Conservation (phyloP, 2,888 invertebrate species). For the Hypsopygia costalis region DNA sequence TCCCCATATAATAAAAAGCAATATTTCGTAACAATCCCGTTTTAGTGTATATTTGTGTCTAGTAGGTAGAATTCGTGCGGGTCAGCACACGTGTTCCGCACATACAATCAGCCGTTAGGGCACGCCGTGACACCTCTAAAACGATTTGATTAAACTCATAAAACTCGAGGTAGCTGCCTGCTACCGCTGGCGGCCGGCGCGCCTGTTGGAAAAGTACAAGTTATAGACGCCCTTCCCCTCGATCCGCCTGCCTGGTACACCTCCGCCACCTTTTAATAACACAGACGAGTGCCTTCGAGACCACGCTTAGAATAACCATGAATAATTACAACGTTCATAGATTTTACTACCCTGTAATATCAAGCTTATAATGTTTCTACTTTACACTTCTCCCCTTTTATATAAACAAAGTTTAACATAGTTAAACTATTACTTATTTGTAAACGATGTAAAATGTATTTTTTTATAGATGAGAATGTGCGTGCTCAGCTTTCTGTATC, state of each 20-base stretch:
- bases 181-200: constrained; percentile 29
- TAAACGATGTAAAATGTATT: background rate
- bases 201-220: constrained; percentile 50
- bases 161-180: constrained; percentile 51
- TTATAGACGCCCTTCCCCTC: constrained; percentile 51
- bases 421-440: too few relatives aligned
- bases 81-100: constrained; percentile 60
- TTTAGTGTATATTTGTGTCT: constrained; percentile 37
- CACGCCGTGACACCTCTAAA: constrained; percentile 62
- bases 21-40: constrained; percentile 42
- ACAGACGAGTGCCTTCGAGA: constrained; percentile 67
- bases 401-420: too few relatives aligned
- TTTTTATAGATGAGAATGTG: constrained; percentile 26
- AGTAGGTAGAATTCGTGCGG: constrained; percentile 35
- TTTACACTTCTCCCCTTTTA: too few relatives aligned
- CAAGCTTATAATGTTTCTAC: background rate
- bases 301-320: constrained; percentile 62
- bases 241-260: constrained; percentile 42
- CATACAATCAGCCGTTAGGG: constrained; percentile 63
- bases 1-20: constrained; percentile 39
- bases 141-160: constrained; percentile 77
- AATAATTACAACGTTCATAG: constrained; percentile 46
- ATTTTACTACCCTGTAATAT: constrained; percentile 1
- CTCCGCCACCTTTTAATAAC: constrained; percentile 69
- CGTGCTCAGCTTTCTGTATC: constrained; percentile 46